Evolutionary conservation across 2,888 invertebrate genomes (phyloP).

Genomic region (Apamea epomidion): DNA sequence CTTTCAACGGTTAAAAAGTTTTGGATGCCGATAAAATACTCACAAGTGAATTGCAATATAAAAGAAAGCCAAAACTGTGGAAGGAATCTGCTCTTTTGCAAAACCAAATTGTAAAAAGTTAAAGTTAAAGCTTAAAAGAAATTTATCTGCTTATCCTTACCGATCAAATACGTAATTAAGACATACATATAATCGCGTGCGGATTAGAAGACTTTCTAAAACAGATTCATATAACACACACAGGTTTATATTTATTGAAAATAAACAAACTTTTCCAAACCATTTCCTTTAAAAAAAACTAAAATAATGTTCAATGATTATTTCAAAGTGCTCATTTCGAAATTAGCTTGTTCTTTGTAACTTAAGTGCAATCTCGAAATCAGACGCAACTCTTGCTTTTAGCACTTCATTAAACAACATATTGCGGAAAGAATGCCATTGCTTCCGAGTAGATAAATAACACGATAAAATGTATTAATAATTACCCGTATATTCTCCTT

Average conservation of each 20-base stretch:
- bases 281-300: not conserved
- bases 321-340: not conserved
- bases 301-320: not conserved
- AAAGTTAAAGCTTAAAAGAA: not conserved
- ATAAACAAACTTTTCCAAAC: not conserved
- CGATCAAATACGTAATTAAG: not conserved
- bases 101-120: not conserved
- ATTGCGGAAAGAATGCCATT: conserved; percentile 24
- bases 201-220: not conserved
- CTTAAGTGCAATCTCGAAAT: conserved; percentile 11
- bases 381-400: conserved; percentile 7
- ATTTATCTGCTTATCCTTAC: not conserved
- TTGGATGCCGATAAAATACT: not conserved
- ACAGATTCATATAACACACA: not conserved
- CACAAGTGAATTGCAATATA: not conserved
- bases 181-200: not conserved
- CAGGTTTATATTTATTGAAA: not conserved
- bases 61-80: not conserved
- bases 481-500: conserved; percentile 28
- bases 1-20: not conserved
- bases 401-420: conserved; percentile 16
- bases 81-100: not conserved
- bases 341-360: conserved; percentile 12
- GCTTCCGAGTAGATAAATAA: conserved; percentile 37
- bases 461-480: conserved; percentile 29